phyloP scores from a whole-genome alignment of 2,797 vertebrate genomes.

The Leptoclinus maculatus region DNA sequence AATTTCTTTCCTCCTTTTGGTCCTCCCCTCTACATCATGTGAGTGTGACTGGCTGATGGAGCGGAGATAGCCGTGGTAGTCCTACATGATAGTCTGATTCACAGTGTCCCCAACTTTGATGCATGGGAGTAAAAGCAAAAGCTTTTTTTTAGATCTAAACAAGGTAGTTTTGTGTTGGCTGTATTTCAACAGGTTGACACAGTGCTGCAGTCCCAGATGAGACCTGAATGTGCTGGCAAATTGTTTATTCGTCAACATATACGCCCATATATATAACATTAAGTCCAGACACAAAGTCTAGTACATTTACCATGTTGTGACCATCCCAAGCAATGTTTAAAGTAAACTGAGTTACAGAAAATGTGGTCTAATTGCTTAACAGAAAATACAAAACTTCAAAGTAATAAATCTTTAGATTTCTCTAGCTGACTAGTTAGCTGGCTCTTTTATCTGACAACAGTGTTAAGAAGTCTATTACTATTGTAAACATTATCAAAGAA shows the following conservation, averaged over 20 bases:
- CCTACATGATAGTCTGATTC: not conserved
- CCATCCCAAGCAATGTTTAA: not conserved
- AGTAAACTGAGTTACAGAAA: not conserved
- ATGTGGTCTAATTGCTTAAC: not conserved
- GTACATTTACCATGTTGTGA: constrained; percentile 7
- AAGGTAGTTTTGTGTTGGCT: constrained; percentile 18
- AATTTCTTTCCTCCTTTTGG: constrained; percentile 63
- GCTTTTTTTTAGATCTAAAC: constrained; percentile 31
- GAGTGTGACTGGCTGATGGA: constrained; percentile 43
- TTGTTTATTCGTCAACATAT: constrained; percentile 34
- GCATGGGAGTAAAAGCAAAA: not conserved
- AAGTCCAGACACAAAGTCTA: not conserved
- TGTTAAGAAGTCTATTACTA: constrained; percentile 2
- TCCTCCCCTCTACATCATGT: constrained; percentile 55
- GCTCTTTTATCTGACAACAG: constrained; percentile 3
- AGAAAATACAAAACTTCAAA: not conserved
- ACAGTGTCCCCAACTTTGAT: not conserved
- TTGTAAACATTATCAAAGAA: not conserved
- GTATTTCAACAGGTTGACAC: constrained; percentile 4
- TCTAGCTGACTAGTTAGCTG: not conserved
- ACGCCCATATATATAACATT: constrained; percentile 15
- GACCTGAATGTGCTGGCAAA: constrained; percentile 26
- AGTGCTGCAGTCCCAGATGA: constrained; percentile 19
- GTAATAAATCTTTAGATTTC: not conserved
- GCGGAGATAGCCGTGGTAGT: constrained; percentile 13